Percentiles rank a stretch among this genome's conserved stretches.
phyloP scores from a whole-genome alignment of 2,113 vertebrate genomes.

The Drymodes brunneopygia region DNA sequence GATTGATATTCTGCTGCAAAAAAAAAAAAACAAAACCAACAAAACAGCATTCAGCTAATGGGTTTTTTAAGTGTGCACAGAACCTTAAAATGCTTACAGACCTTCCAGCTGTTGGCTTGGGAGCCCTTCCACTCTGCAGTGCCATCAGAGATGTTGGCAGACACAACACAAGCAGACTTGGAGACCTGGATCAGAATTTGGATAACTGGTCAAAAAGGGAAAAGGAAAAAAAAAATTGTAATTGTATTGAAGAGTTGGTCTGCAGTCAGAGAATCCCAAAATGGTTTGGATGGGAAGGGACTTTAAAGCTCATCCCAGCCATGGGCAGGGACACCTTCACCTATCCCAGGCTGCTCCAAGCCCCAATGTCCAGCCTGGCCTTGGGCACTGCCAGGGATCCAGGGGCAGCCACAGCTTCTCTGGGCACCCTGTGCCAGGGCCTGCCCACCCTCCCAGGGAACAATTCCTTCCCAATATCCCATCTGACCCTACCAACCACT shows the following conservation, averaged over 20 bases:
- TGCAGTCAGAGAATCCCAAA: background rate
- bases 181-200: background rate
- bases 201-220: background rate
- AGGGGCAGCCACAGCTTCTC: background rate
- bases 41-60: background rate
- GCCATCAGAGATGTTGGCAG: background rate
- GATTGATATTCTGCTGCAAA: background rate
- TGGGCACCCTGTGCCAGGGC: background rate
- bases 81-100: background rate
- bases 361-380: background rate
- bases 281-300: background rate
- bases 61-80: background rate
- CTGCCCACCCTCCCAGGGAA: background rate
- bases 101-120: background rate
- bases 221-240: background rate
- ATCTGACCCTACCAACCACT: rapidly evolving
- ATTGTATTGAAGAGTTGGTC: background rate
- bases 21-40: too few species aligned
- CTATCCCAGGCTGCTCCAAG: background rate
- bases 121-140: background rate
- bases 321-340: background rate
- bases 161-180: background rate
- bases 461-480: background rate
- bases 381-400: background rate
- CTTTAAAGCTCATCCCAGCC: background rate